phyloP scores from a whole-genome alignment of 2,113 vertebrate genomes.

The Antechinus stuartii region DNA sequence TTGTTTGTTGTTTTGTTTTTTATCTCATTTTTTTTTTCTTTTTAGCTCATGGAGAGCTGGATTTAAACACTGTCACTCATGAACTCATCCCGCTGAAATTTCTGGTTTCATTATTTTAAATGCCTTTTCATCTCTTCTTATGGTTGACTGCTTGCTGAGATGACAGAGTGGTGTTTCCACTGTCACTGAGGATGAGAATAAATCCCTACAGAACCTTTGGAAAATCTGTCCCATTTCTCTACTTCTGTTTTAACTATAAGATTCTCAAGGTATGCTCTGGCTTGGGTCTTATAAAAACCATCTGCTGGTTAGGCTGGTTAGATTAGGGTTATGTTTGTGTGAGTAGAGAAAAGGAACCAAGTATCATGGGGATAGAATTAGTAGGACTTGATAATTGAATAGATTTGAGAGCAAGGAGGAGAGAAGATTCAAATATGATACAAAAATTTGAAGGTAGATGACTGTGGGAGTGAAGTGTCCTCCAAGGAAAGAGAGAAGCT shows the following conservation, averaged over 20 bases:
- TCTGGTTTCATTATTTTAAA: constrained; percentile 2
- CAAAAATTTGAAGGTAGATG: not conserved
- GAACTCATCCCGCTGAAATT: not conserved
- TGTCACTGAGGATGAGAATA: not conserved
- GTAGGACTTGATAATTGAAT: not conserved
- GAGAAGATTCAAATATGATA: not conserved
- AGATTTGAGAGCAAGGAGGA: not conserved
- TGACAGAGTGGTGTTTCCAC: not conserved
- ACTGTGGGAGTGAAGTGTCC: not conserved
- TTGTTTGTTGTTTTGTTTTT: not conserved
- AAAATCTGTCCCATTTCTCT: not conserved
- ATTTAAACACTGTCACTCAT: not conserved
- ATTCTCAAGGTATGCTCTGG: not conserved
- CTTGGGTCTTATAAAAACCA: not conserved
- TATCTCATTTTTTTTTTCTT: not conserved
- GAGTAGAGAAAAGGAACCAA: not conserved
- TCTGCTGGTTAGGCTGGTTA: not conserved
- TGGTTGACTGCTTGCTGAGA: not conserved
- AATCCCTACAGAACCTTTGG: not conserved
- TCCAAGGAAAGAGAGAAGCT: not conserved
- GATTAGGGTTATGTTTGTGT: not conserved
- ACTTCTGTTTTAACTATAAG: not conserved
- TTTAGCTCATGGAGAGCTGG: not conserved
- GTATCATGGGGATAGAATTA: not conserved
- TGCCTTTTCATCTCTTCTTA: not conserved